A percentile compares a stretch with the other conserved stretches of the same genome.
phyloP scores from a whole-genome alignment of 1,140 invertebrate genomes.

The Kradibia gibbosae region DNA sequence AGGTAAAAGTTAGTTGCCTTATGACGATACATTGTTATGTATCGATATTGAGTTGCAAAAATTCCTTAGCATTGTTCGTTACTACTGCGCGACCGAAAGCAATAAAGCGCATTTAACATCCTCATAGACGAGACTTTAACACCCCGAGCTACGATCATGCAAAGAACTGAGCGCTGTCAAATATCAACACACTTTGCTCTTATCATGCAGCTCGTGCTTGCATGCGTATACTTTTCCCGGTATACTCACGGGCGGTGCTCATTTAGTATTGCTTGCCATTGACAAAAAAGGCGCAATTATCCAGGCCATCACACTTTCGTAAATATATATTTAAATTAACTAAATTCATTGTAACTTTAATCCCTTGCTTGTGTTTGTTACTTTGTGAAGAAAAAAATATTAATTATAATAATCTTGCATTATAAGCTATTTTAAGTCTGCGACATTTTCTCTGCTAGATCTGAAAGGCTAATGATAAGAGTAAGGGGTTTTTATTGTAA shows the following conservation, averaged over 20 bases:
- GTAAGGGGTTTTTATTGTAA: conserved; percentile 15
- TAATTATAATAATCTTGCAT: background rate
- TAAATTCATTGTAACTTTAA: background rate
- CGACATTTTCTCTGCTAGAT: conserved; percentile 4
- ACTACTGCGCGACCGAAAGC: background rate
- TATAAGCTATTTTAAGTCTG: background rate
- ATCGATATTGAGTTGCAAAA: background rate
- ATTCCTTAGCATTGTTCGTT: background rate
- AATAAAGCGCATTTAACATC: background rate
- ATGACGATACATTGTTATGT: conserved; percentile 55
- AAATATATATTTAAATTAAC: background rate
- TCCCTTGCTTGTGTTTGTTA: background rate
- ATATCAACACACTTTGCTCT: background rate
- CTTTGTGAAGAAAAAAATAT: conserved; percentile 2
- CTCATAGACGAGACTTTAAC: background rate
- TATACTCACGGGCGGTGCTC: background rate
- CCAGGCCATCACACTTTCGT: background rate
- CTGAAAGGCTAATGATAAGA: background rate
- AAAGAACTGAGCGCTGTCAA: background rate
- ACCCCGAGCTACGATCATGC: background rate
- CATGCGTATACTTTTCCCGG: background rate
- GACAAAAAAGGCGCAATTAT: background rate
- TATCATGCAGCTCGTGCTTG: background rate
- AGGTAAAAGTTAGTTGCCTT: conserved; percentile 68
- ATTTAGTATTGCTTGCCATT: background rate